Evolutionary conservation across 53 echinoderm and acorn worm species (phyloP).

Genomic region (Henricia sp.): DNA sequence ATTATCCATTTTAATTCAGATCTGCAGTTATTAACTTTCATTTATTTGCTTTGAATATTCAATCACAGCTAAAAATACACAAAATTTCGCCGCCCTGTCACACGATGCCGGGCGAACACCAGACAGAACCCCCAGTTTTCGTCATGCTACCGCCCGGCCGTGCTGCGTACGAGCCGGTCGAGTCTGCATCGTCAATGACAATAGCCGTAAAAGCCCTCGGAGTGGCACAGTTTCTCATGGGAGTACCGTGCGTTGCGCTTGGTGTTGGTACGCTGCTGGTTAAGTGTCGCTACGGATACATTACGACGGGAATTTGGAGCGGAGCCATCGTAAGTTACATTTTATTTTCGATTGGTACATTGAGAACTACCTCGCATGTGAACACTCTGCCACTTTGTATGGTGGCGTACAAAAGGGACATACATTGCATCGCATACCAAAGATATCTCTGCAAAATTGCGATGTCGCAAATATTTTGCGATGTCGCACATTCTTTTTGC

Average conservation of each 20-base stretch:
- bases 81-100: not conserved
- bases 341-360: not conserved
- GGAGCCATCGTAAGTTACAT: constrained; percentile 25
- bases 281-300: constrained; percentile 6
- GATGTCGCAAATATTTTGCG: no score
- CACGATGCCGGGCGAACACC: not conserved
- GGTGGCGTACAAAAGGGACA: no score
- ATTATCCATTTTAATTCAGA: no score
- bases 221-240: constrained; percentile 18
- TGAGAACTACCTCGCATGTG: no score
- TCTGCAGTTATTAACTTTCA: no score
- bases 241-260: constrained; percentile 4
- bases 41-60: no score
- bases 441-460: no score
- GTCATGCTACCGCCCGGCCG: constrained; percentile 28
- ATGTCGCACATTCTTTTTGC: no score
- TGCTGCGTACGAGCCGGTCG: not conserved
- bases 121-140: constrained; percentile 6
- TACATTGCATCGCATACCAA: no score
- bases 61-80: no score
- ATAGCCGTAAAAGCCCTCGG: constrained; percentile 12
- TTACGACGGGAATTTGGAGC: constrained; percentile 13
- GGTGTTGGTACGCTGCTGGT: constrained; percentile 7
- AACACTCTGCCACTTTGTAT: no score
- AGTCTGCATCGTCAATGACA: not conserved